Conservation (phyloP, 2,113 vertebrate genomes). For the Maccullochella peelii region DNA sequence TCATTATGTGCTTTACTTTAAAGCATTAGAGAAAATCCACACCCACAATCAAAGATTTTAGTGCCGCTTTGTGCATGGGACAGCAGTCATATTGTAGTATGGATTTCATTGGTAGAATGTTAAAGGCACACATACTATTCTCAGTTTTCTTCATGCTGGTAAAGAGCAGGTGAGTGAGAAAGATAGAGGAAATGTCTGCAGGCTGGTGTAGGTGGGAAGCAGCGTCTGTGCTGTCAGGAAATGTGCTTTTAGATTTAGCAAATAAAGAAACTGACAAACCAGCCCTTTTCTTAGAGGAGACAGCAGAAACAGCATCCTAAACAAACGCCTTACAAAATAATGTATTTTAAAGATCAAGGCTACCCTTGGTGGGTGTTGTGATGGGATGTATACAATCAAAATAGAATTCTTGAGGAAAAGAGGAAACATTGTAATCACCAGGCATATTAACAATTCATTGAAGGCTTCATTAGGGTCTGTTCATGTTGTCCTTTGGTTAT, state of each 20-base stretch:
- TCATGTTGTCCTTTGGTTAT: not conserved
- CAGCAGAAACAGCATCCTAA: not conserved
- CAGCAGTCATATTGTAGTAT: not conserved
- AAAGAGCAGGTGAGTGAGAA: not conserved
- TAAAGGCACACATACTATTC: not conserved
- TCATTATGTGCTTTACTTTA: not conserved
- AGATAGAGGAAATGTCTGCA: constrained; percentile 19
- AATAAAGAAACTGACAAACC: not conserved
- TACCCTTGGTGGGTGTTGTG: not conserved
- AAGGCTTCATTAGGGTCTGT: not conserved
- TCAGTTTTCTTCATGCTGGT: not conserved
- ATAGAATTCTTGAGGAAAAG: not conserved
- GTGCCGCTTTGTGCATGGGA: not conserved
- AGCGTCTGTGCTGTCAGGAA: constrained; percentile 22
- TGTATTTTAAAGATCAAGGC: not conserved
- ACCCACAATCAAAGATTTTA: not conserved
- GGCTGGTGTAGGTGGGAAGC: constrained; percentile 21
- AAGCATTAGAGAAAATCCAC: not conserved
- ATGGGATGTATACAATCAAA: not conserved
- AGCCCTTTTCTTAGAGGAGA: not conserved
- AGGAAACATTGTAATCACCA: not conserved
- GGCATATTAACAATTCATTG: not conserved
- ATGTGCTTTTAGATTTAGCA: constrained; percentile 3
- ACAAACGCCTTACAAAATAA: not conserved
- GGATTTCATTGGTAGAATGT: not conserved